A percentile compares a stretch with the other conserved stretches of the same genome.
Conservation (phyloP, 2,113 vertebrate species). For the Amphiprion ocellaris region DNA sequence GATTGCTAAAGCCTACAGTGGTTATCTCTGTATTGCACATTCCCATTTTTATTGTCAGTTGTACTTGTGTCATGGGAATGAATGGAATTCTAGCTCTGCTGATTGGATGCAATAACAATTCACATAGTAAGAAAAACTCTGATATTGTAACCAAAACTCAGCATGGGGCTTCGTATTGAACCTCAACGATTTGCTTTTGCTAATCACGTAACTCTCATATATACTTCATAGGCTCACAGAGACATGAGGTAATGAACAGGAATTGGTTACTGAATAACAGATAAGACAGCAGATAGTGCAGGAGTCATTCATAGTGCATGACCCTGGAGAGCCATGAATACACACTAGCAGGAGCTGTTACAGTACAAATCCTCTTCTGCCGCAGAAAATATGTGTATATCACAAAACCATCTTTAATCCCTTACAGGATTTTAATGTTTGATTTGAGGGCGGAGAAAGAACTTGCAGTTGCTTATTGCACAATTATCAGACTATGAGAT, state of each 20-base stretch:
- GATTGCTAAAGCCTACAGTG: conserved; percentile 49
- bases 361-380: not conserved
- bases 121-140: conserved; percentile 26
- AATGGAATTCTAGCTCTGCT: conserved; percentile 35
- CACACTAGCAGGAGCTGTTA: conserved; percentile 1
- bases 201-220: conserved; percentile 57
- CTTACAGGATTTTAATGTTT: not conserved
- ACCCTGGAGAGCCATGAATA: conserved; percentile 17
- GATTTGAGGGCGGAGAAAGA: not conserved
- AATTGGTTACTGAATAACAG: conserved; percentile 63
- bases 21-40: conserved; percentile 66
- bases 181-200: conserved; percentile 45
- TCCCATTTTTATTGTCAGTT: conserved; percentile 62
- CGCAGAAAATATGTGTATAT: not conserved
- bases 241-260: conserved; percentile 50
- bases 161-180: conserved; percentile 33
- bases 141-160: conserved; percentile 46
- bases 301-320: conserved; percentile 59
- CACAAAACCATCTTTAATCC: not conserved
- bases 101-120: conserved; percentile 62
- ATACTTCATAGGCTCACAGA: conserved; percentile 43
- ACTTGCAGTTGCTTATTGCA: no score
- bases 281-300: conserved; percentile 42
- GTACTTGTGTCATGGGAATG: conserved; percentile 48
- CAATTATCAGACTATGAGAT: no score